These are phyloP conservation scores for Vultur gryphus DNA, from an alignment of 2,797 vertebrate species.

Conservation along the genomic window DNA sequence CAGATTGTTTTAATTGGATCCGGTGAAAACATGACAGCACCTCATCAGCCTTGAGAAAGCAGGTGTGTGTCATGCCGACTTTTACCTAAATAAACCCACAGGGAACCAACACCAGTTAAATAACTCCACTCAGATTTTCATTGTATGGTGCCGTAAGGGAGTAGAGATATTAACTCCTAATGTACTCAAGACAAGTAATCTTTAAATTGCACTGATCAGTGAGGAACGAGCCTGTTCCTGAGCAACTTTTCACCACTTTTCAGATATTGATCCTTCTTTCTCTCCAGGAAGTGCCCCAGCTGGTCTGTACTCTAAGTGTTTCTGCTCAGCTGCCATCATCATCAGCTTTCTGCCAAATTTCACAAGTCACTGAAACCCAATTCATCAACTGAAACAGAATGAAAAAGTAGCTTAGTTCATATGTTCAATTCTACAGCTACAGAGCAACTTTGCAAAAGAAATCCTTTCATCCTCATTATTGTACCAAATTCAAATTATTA, in stretches of 20 bases:
- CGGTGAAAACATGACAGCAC: constrained; percentile 33
- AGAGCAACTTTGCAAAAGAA: neutral
- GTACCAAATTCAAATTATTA: neutral
- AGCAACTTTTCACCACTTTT: neutral
- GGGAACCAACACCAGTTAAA: constrained; percentile 30
- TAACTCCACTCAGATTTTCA: constrained; percentile 1
- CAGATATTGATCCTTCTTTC: neutral
- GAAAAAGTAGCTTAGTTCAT: neutral
- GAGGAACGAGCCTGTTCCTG: neutral
- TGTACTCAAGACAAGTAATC: neutral
- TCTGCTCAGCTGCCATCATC: neutral
- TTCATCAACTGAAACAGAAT: neutral
- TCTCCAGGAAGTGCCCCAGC: neutral
- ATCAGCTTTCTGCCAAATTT: neutral
- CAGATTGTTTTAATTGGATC: constrained; percentile 54
- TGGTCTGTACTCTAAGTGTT: neutral
- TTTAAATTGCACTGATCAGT: neutral
- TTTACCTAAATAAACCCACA: constrained; percentile 9
- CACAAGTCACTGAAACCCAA: neutral
- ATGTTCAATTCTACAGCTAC: neutral
- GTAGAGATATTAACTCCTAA: constrained; percentile 9
- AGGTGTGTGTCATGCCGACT: constrained; percentile 41
- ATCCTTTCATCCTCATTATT: neutral
- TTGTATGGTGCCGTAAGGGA: neutral
- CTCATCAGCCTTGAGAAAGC: constrained; percentile 65